Evolutionary conservation across 2,113 vertebrate genomes (phyloP).

Genomic region (Misgurnus mizolepis): DNA sequence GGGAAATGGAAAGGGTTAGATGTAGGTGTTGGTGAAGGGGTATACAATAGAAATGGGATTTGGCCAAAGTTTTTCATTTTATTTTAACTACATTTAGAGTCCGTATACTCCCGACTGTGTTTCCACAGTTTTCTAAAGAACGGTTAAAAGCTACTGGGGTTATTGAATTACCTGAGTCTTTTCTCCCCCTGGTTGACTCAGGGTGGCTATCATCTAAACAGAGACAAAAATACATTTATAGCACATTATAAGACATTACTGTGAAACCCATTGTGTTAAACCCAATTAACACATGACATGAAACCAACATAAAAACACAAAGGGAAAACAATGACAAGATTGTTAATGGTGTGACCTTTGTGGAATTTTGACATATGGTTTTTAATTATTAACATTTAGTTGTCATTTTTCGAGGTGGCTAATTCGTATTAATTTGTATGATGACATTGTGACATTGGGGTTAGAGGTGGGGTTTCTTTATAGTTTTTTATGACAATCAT

Average conservation of each 20-base stretch:
- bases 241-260: slow-evolving; percentile 76
- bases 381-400: too few relatives aligned
- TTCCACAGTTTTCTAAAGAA: background rate
- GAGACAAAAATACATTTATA: slow-evolving; percentile 82
- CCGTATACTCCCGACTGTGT: background rate
- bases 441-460: too few relatives aligned
- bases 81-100: background rate
- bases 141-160: background rate
- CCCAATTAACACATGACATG: slow-evolving; percentile 55
- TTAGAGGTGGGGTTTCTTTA: too few relatives aligned
- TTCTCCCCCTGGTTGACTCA: slow-evolving; percentile 84
- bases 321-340: slow-evolving; percentile 6
- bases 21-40: too few relatives aligned
- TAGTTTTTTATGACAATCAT: too few relatives aligned
- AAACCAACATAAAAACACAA: slow-evolving; percentile 49
- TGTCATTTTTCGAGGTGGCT: too few relatives aligned
- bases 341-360: background rate
- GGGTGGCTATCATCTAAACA: slow-evolving; percentile 92
- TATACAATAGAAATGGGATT: too few relatives aligned
- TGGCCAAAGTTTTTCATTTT: too few relatives aligned
- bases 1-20: too few relatives aligned
- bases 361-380: background rate
- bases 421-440: too few relatives aligned
- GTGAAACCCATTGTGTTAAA: slow-evolving; percentile 71
- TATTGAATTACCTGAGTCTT: slow-evolving; percentile 90